These are phyloP conservation scores for Pholis gunnellus DNA, from an alignment of 2,113 vertebrate species.

Conservation along the genomic window DNA sequence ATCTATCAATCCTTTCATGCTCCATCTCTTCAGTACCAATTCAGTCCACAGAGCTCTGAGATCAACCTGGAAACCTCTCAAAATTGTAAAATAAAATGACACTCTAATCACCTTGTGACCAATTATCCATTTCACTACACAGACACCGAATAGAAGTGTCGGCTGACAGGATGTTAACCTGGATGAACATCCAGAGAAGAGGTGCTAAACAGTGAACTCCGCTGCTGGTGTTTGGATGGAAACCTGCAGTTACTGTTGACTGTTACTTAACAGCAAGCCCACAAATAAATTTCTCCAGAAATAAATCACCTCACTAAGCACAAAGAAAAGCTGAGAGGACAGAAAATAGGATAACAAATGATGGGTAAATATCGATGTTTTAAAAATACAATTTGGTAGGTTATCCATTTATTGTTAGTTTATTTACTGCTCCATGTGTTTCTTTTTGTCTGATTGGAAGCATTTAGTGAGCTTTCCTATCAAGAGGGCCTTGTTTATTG, in stretches of 20 bases:
- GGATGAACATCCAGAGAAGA: no score
- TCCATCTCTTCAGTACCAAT: neutral
- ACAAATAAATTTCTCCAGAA: neutral
- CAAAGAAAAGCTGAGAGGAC: conserved; percentile 1
- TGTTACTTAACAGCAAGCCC: neutral
- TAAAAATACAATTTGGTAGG: neutral
- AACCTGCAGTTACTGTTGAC: no score
- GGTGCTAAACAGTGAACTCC: neutral
- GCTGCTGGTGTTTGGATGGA: neutral
- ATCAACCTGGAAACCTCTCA: conserved; percentile 10
- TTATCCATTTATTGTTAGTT: neutral
- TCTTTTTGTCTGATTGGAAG: neutral
- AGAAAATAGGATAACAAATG: neutral
- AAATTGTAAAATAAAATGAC: neutral
- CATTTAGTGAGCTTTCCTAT: neutral
- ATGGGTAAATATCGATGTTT: neutral
- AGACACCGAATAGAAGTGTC: neutral
- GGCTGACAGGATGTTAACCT: neutral
- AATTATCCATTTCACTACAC: conserved; percentile 5
- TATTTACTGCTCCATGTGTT: neutral
- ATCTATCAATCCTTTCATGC: conserved; percentile 22
- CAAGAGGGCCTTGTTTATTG: neutral
- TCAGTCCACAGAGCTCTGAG: neutral
- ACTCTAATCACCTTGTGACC: neutral
- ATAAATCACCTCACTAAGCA: neutral